These are phyloP conservation scores for Erpornis zantholeuca DNA, from an alignment of 2,113 vertebrate genomes.

Conservation along the genomic window DNA sequence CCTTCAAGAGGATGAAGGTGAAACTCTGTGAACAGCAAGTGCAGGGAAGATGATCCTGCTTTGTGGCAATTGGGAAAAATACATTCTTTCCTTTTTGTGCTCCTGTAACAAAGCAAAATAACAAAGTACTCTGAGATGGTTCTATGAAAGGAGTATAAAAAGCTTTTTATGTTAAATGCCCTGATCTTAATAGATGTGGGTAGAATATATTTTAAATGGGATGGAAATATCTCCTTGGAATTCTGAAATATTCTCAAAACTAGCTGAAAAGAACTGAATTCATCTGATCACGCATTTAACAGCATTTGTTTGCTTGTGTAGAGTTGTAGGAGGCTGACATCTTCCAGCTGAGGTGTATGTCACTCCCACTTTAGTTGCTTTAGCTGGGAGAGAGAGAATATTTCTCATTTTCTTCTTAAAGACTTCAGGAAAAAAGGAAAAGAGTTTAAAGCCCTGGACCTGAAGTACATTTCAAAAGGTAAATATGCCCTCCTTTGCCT, in stretches of 20 bases:
- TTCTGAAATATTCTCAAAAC: not conserved
- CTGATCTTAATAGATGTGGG: not conserved
- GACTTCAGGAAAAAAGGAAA: not conserved
- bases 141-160: not conserved
- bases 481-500: not conserved
- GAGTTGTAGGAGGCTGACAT: not conserved
- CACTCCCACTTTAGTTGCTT: not conserved
- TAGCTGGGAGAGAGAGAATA: not conserved
- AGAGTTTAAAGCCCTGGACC: not conserved
- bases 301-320: not conserved
- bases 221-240: not conserved
- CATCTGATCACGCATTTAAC: not conserved
- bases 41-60: constrained; percentile 7
- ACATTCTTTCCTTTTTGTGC: not conserved
- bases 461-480: not conserved
- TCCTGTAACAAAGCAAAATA: not conserved
- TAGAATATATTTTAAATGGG: not conserved
- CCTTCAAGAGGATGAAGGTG: constrained; percentile 52
- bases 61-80: constrained; percentile 23
- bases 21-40: not conserved
- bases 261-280: not conserved
- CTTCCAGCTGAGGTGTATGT: not conserved
- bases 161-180: not conserved
- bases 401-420: not conserved
- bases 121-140: not conserved